These are phyloP conservation scores for Tretioscincus oriximinensis DNA, from an alignment of 2,113 vertebrate genomes.

Conservation along the genomic window DNA sequence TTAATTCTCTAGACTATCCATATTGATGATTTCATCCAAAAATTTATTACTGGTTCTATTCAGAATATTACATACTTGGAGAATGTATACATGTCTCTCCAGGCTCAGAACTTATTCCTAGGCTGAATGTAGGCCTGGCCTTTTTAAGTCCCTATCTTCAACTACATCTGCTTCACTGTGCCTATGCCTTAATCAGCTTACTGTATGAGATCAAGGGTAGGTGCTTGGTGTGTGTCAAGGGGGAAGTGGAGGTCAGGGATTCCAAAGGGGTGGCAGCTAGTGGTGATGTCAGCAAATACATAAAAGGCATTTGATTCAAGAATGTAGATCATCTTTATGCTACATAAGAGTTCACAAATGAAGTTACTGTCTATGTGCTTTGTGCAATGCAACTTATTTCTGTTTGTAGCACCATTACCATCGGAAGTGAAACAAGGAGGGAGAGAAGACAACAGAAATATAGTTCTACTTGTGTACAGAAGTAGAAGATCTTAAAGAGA, in stretches of 20 bases:
- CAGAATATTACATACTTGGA: background rate
- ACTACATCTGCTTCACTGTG: background rate
- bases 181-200: constrained; percentile 6
- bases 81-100: background rate
- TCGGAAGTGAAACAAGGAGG: background rate
- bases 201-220: background rate
- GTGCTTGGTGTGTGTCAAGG: background rate
- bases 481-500: too few species aligned
- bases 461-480: too few species aligned
- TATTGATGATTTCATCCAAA: background rate
- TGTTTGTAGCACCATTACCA: background rate
- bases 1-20: too few species aligned
- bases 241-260: background rate
- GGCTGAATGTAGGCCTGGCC: background rate
- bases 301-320: background rate
- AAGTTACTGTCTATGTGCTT: background rate
- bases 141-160: background rate
- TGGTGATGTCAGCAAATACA: background rate
- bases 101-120: background rate
- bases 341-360: background rate
- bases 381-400: background rate
- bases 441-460: background rate
- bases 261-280: background rate
- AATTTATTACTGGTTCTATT: too few species aligned
- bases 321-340: too few species aligned